These are phyloP conservation scores for Trinorchestia longiramus DNA, from an alignment of 1,140 invertebrate genomes.

Conservation along the genomic window DNA sequence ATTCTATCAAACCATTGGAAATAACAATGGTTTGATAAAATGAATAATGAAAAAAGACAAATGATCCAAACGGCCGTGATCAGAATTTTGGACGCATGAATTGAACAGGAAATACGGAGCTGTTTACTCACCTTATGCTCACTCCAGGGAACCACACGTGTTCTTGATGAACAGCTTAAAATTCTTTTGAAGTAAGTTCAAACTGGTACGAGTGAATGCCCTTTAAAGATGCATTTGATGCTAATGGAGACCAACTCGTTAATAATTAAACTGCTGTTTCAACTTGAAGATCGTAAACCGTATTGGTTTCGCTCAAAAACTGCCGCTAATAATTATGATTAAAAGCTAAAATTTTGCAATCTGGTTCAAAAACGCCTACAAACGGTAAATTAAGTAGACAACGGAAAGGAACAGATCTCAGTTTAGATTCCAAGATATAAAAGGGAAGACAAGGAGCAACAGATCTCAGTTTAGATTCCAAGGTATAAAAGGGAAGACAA, in stretches of 20 bases:
- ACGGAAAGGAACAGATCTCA: not conserved
- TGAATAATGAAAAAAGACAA: too few species aligned
- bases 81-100: too few species aligned
- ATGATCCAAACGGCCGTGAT: too few species aligned
- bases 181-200: not conserved
- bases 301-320: not conserved
- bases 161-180: not conserved
- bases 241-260: not conserved
- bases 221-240: not conserved
- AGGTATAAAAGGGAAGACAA: too few species aligned
- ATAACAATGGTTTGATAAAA: too few species aligned
- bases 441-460: too few species aligned
- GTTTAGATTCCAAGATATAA: not conserved
- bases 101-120: not conserved
- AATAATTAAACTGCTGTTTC: not conserved
- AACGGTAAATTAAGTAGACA: not conserved
- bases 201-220: not conserved
- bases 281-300: not conserved
- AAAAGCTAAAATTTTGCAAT: not conserved
- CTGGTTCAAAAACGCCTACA: not conserved
- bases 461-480: too few species aligned
- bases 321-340: not conserved
- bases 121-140: not conserved
- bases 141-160: not conserved
- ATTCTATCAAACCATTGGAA: too few species aligned